phyloP scores from a whole-genome alignment of 2,797 vertebrate genomes.

The Percopsis omiscomaycus region DNA sequence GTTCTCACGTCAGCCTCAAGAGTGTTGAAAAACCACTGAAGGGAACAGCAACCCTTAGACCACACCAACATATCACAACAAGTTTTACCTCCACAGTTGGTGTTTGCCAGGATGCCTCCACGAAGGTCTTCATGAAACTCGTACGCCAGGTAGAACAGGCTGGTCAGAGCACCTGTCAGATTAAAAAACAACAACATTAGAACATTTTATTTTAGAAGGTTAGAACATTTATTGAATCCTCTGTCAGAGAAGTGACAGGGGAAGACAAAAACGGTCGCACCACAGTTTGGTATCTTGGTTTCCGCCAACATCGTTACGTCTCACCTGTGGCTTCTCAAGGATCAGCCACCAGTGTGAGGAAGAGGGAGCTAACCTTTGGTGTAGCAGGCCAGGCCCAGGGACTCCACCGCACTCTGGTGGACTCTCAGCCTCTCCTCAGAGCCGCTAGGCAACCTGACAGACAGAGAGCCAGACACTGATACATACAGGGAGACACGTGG shows the following conservation, averaged over 20 bases:
- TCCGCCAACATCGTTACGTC: no score
- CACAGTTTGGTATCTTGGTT: no score
- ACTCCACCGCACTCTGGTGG: conserved; percentile 67
- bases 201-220: neutral
- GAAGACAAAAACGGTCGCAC: no score
- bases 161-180: conserved; percentile 64
- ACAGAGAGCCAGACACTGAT: conserved; percentile 1
- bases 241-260: neutral
- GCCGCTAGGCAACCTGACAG: conserved; percentile 19
- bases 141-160: conserved; percentile 70
- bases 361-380: conserved; percentile 45
- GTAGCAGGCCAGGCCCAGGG: conserved; percentile 73
- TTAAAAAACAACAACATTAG: neutral
- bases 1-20: neutral
- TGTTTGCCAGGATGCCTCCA: conserved; percentile 71
- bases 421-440: conserved; percentile 55
- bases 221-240: neutral
- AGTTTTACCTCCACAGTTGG: conserved; percentile 73
- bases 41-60: neutral
- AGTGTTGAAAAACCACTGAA: no score
- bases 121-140: conserved; percentile 62
- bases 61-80: neutral
- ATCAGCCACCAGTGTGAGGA: no score
- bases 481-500: conserved; percentile 2
- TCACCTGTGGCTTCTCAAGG: no score